Conservation (phyloP, 2,113 vertebrate genomes). For the Hymenochirus boettgeri region DNA sequence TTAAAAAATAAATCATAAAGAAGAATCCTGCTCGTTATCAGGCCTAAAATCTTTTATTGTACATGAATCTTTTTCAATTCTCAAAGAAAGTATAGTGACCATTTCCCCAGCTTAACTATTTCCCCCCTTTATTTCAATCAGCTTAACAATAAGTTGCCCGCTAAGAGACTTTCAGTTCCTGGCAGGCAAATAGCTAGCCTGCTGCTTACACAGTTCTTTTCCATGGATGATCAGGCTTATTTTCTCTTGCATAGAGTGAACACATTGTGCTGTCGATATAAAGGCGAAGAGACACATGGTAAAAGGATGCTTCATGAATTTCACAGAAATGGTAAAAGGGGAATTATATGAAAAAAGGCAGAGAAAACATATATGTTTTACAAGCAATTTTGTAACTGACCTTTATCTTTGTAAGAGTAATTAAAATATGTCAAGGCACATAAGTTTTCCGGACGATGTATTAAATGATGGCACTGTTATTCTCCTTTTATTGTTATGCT, state of each 20-base stretch:
- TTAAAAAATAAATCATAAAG: too few relatives aligned
- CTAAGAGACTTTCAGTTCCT: conserved; percentile 28
- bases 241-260: conserved; percentile 28
- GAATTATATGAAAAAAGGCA: too few relatives aligned
- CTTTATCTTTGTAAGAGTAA: too few relatives aligned
- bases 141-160: conserved; percentile 18
- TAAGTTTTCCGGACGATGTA: too few relatives aligned
- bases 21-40: too few relatives aligned
- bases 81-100: conserved; percentile 5
- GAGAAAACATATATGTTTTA: too few relatives aligned
- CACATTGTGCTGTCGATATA: conserved; percentile 23
- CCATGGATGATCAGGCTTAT: conserved; percentile 37
- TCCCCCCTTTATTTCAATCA: conserved; percentile 33
- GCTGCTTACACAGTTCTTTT: conserved; percentile 39
- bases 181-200: conserved; percentile 38
- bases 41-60: too few relatives aligned
- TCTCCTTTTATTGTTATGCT: too few relatives aligned
- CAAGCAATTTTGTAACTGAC: too few relatives aligned
- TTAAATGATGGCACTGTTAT: too few relatives aligned
- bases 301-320: conserved; percentile 35
- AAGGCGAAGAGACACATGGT: conserved; percentile 34
- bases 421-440: too few relatives aligned
- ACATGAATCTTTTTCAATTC: too few relatives aligned
- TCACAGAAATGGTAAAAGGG: conserved; percentile 14
- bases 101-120: conserved; percentile 18